These are phyloP conservation scores for Chionoecetes opilio DNA, from an alignment of 1,140 invertebrate species.

Conservation along the genomic window DNA sequence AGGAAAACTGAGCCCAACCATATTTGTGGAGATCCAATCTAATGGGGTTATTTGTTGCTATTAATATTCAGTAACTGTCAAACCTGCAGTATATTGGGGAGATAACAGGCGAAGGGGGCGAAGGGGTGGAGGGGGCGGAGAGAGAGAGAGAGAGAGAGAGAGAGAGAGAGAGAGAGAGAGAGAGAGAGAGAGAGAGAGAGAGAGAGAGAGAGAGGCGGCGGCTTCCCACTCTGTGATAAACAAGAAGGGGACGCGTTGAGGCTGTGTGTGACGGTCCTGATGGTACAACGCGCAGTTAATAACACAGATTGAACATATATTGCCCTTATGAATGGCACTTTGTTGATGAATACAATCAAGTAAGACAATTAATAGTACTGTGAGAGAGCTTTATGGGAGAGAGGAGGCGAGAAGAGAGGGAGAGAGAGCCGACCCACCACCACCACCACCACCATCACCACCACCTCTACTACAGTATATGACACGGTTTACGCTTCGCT, in stretches of 20 bases:
- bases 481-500: neutral
- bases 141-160: neutral
- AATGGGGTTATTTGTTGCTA: conserved; percentile 73
- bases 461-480: neutral
- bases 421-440: neutral
- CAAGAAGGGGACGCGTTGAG: conserved; percentile 63
- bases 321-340: conserved; percentile 54
- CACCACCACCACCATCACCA: neutral
- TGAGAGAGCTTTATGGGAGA: conserved; percentile 57
- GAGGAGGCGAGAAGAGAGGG: neutral
- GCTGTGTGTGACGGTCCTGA: conserved; percentile 29
- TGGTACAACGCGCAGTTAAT: conserved; percentile 49
- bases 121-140: neutral
- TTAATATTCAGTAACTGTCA: conserved; percentile 78
- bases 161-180: conserved; percentile 36
- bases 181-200: conserved; percentile 7
- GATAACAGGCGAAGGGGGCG: conserved; percentile 63
- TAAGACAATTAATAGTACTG: conserved; percentile 71
- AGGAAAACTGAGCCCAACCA: conserved; percentile 58
- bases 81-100: conserved; percentile 53
- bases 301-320: conserved; percentile 66
- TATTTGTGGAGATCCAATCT: conserved; percentile 72
- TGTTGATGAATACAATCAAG: conserved; percentile 72
- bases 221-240: conserved; percentile 45
- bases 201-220: neutral